These are phyloP conservation scores for Mesorhabditis belari DNA, from an alignment of 2,888 invertebrate species.

Conservation along the genomic window DNA sequence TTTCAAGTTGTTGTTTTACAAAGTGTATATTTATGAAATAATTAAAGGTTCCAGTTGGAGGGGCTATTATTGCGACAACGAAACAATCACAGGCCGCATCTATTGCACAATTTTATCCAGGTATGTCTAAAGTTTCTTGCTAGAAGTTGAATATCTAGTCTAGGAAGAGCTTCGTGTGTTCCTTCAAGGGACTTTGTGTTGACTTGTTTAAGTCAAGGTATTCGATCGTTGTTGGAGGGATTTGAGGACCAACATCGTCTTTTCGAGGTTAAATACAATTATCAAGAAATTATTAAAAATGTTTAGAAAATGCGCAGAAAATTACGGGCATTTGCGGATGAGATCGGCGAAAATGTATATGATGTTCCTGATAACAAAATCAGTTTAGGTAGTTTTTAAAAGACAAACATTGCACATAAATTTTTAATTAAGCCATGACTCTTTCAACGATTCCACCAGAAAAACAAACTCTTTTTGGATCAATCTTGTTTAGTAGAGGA, in stretches of 20 bases:
- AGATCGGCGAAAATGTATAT: slow-evolving; percentile 38
- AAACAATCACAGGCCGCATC: slow-evolving; percentile 63
- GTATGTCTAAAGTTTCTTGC: no score
- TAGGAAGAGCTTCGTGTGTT: slow-evolving; percentile 37
- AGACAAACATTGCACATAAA: not conserved
- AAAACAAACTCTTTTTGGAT: slow-evolving; percentile 40
- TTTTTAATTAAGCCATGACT: slow-evolving; percentile 32
- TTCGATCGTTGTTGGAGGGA: slow-evolving; percentile 14
- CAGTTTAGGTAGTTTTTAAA: slow-evolving; percentile 20
- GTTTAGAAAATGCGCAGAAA: slow-evolving; percentile 23
- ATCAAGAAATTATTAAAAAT: not conserved
- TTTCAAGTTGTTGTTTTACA: slow-evolving; percentile 54
- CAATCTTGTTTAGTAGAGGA: slow-evolving; percentile 34
- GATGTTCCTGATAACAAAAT: slow-evolving; percentile 36
- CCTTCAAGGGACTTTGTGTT: slow-evolving; percentile 37
- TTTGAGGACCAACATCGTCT: slow-evolving; percentile 20
- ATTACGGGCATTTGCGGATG: slow-evolving; percentile 26
- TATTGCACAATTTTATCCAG: slow-evolving; percentile 70
- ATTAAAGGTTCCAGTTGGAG: slow-evolving; percentile 72
- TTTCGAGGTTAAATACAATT: not conserved
- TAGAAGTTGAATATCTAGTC: not conserved
- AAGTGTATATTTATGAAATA: not conserved
- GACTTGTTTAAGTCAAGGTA: slow-evolving; percentile 34
- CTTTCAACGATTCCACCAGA: slow-evolving; percentile 31
- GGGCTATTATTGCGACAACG: slow-evolving; percentile 70